phyloP scores from a whole-genome alignment of 2,797 vertebrate species.

The Tangara arthus region DNA sequence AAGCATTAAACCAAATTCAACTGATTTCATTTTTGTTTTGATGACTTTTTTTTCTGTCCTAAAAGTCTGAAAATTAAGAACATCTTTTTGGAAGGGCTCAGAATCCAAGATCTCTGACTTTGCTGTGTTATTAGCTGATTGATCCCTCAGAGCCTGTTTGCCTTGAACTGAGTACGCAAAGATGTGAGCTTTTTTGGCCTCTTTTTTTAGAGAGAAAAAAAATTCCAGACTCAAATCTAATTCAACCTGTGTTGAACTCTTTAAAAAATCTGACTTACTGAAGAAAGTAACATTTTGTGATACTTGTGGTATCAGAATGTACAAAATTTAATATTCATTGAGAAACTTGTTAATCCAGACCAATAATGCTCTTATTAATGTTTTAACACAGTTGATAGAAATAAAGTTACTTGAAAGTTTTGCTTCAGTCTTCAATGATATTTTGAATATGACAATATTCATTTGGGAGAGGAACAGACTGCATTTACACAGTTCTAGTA shows the following conservation, averaged over 20 bases:
- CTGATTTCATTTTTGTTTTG: background rate
- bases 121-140: background rate
- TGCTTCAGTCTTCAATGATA: background rate
- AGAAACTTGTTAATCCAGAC: background rate
- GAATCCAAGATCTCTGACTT: background rate
- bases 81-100: background rate
- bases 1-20: background rate
- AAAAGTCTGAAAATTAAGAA: background rate
- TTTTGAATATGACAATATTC: background rate
- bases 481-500: background rate
- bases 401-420: background rate
- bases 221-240: fast-evolving
- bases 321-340: background rate
- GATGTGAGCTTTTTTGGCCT: fast-evolving
- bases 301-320: background rate
- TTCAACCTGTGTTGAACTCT: background rate
- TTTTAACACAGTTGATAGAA: background rate
- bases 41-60: background rate
- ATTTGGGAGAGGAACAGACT: background rate
- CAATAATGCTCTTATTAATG: background rate
- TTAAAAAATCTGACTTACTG: background rate
- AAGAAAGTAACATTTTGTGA: background rate
- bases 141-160: background rate
- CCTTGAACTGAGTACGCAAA: background rate
- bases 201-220: background rate